phyloP scores from a whole-genome alignment of 2,113 vertebrate species.

The Periophthalmodon schlosseri region DNA sequence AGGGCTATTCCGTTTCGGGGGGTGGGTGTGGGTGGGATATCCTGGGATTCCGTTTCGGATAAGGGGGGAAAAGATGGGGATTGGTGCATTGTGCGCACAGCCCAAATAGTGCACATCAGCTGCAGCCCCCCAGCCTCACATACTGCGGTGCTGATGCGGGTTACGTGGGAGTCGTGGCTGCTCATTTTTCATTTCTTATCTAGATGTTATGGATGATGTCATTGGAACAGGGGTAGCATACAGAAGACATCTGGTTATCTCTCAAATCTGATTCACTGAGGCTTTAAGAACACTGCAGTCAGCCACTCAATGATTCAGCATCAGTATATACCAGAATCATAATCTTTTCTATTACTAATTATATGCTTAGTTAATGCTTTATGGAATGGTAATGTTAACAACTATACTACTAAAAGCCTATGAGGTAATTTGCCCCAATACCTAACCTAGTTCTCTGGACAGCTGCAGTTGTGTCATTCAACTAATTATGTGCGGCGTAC shows the following conservation, averaged over 20 bases:
- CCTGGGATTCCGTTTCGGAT: conserved; percentile 73
- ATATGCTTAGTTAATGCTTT: background rate
- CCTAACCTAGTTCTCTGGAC: conserved; percentile 56
- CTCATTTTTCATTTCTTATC: conserved; percentile 2
- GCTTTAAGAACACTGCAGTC: background rate
- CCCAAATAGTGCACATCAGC: conserved; percentile 46
- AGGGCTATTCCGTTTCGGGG: conserved; percentile 65
- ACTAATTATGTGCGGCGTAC: background rate
- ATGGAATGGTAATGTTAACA: conserved; percentile 42
- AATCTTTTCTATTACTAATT: background rate
- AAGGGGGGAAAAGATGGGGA: conserved; percentile 13
- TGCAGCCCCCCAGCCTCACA: conserved; percentile 28
- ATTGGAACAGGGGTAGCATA: background rate
- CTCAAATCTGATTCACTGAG: background rate
- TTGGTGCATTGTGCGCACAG: conserved; percentile 74
- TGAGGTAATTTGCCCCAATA: conserved; percentile 72
- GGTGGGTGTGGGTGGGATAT: conserved; percentile 71
- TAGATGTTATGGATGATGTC: conserved; percentile 29
- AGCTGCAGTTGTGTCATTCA: conserved; percentile 13
- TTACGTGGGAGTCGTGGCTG: conserved; percentile 47
- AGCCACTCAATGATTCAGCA: background rate
- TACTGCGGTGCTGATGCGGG: conserved; percentile 64
- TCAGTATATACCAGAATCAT: background rate
- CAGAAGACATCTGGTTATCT: background rate
- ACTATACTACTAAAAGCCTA: conserved; percentile 47